Evolutionary conservation across 2,797 vertebrate species (phyloP), one percentile per base, ranked within the genome.

Genomic region (Strix occidentalis): DNA sequence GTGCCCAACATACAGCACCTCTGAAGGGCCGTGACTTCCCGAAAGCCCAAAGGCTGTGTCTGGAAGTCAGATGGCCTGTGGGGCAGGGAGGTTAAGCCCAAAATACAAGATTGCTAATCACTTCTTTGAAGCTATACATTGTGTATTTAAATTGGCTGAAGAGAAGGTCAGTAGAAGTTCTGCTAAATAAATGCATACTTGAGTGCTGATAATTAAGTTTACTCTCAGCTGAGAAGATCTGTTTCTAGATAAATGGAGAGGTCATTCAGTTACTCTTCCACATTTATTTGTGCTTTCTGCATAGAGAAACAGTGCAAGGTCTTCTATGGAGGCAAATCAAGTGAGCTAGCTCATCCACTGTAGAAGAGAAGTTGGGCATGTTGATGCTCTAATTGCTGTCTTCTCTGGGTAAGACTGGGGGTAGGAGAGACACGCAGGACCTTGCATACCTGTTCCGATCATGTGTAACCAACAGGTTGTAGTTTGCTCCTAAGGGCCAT

Each of bases 41-140:
- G 4, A n/a, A 43, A 65, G 25, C 50, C 48, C 61, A 33, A 1
- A 14, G 37, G 33, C n/a, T 37, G 17, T 15, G 31, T 13, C 65
- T 41, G 71, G 7, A 6, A 12, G 35, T 21, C 33, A 29, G 54
- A 6, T 10, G 31, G 17, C 35, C 25, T 31, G 14, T 10, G 58
- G 10, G 33, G 17, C 43, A 21, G 33, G 17, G 16, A 53, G 57
- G n/a, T 25, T 29, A n/a, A 51, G 16, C 25, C 35, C 60, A 2
- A 35, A 50, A 28, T 23, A 13, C 16, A 23, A 6, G 48, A 16
- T 29, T 0, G 0, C 28, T 33, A 7, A 4, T 54, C 4, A 2
- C 10, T 28, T 46, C 33, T 54, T 20, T 65, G 71, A 12, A 68
- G 53, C 66, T 19, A 1, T 48, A 25, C 46, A 3, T 23, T 46